These are phyloP conservation scores for Archocentrus centrarchus DNA, from an alignment of 2,113 vertebrate species.

Conservation along the genomic window DNA sequence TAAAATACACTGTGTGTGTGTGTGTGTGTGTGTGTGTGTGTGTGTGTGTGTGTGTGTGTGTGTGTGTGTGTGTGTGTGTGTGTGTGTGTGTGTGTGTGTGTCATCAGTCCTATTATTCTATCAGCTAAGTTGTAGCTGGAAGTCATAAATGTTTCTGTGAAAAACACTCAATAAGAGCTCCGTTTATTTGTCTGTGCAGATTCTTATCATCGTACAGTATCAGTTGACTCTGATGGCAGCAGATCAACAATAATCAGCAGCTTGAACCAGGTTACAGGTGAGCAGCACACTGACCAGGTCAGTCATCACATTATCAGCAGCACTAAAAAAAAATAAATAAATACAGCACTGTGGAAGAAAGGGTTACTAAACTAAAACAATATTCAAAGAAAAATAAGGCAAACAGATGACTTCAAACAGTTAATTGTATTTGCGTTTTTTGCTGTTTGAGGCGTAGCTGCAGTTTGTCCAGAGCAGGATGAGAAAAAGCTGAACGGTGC, in stretches of 20 bases:
- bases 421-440: background rate
- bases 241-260: constrained; percentile 75
- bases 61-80: too few relatives aligned
- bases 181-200: constrained; percentile 57
- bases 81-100: background rate
- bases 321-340: background rate
- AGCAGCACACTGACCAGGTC: constrained; percentile 11
- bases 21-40: too few relatives aligned
- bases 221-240: constrained; percentile 68
- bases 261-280: constrained; percentile 84
- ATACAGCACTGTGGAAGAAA: background rate
- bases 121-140: background rate
- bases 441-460: constrained; percentile 51
- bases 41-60: too few relatives aligned
- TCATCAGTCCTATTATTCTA: background rate
- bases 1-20: background rate
- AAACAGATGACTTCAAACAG: accelerated
- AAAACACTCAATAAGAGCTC: background rate
- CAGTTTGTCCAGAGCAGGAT: constrained; percentile 56
- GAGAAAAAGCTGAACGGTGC: constrained; percentile 64
- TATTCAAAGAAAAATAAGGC: background rate
- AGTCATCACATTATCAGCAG: background rate
- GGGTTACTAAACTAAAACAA: background rate
- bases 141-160: background rate
- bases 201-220: constrained; percentile 76